These are phyloP conservation scores for Anabas testudineus DNA, from an alignment of 2,797 vertebrate species.

Conservation along the genomic window DNA sequence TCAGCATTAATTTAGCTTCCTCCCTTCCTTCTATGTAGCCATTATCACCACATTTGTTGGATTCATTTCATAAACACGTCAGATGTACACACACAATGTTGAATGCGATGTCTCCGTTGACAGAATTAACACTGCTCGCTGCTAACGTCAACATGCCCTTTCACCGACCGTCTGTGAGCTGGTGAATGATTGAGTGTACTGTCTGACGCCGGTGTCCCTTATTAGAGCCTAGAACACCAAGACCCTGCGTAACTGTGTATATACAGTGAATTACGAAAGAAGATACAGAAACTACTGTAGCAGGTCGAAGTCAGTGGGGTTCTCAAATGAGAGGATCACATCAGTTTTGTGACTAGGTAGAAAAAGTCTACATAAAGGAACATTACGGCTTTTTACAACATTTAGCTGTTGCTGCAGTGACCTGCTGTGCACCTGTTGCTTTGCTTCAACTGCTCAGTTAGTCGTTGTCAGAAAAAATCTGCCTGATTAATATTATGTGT, in stretches of 20 bases:
- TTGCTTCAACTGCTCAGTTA: no score
- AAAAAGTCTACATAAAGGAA: no score
- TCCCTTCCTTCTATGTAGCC: no score
- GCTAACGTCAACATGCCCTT: slow-evolving; percentile 7
- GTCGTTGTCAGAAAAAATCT: no score
- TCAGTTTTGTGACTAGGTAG: no score
- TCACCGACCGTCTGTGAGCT: not conserved
- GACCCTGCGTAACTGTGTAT: not conserved
- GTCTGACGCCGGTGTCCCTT: slow-evolving; percentile 6
- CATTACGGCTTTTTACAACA: no score
- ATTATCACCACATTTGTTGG: no score
- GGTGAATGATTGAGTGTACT: slow-evolving; percentile 42
- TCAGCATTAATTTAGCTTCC: no score
- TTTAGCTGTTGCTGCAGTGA: not conserved
- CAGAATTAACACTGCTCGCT: not conserved
- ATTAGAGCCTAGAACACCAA: not conserved
- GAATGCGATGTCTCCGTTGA: not conserved
- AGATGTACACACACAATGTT: no score
- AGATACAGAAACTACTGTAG: not conserved
- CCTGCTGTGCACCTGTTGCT: slow-evolving; percentile 9
- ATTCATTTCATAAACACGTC: no score
- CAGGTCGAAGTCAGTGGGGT: not conserved
- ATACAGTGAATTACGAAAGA: slow-evolving; percentile 1
- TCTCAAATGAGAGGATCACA: slow-evolving; percentile 2
- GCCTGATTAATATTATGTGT: not conserved